Evolutionary conservation across 2,888 invertebrate genomes (phyloP), one percentile per base, ranked within the genome.

Genomic region (Nebria brevicollis): DNA sequence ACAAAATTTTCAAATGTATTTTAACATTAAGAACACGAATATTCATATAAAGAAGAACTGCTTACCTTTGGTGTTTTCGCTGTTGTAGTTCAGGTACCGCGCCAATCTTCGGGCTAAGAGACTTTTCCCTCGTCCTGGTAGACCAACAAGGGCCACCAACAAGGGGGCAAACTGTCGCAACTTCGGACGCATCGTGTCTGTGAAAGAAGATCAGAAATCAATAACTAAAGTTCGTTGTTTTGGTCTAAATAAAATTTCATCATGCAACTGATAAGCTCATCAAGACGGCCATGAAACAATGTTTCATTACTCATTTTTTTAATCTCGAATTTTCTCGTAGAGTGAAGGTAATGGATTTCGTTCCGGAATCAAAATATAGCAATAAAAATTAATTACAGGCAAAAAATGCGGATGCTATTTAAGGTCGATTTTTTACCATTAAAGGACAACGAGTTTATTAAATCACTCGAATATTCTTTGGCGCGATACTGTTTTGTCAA

Each of bases 121-220:
- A 77, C 97, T 97, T 90, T 98, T 98, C 83, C 98, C 98, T 42
- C 97, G 92, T 20, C 97, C 98, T 0, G 98, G 98, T 82, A 97
- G 90, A 20, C 98, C 98, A 65, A 97, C 97, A 90, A 96, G 94
- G 54, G 95, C 95, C 84, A 98, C 95, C 82, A 98, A 93, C 83
- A 96, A 91, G 1, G 96, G 96, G 34, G 93, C 90, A 85, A 92
- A 92, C 85, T 91, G 91, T 11, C 90, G 89, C 82, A 90, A 88
- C 64, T 89, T 83, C 34, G 86, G 83, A 73, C 85, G 85, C 82
- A 84, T 86, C 20, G 25, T 43, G 66, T 66, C 79, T 79, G 68
- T 26, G 73, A 34, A 34, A 25, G 26, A 11, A 70, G 11, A 70
- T 26, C 20, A 68, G 13, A 54, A 11, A 54, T 34, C 34, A 34